A percentile compares a stretch with the other conserved stretches of the same genome.
phyloP scores from a whole-genome alignment of 2,113 vertebrate species.

The Arvicanthis niloticus region DNA sequence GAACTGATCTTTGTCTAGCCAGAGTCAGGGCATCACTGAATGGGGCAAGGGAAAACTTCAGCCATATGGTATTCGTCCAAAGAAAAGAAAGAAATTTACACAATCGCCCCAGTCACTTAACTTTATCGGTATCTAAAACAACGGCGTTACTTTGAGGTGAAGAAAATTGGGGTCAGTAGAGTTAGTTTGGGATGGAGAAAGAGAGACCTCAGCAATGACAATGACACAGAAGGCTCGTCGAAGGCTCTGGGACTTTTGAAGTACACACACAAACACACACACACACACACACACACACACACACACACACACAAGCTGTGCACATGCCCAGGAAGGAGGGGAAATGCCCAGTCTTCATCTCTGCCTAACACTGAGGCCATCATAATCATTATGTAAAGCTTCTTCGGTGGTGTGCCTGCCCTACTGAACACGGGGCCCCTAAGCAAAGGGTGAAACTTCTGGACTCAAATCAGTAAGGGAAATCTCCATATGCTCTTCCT shows the following conservation, averaged over 20 bases:
- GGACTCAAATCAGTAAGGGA: background rate
- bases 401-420: no score
- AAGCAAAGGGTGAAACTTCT: background rate
- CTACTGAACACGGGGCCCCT: background rate
- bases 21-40: background rate
- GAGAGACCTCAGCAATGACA: background rate
- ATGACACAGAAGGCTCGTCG: background rate
- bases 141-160: background rate
- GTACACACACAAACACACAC: no score
- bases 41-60: background rate
- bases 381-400: background rate
- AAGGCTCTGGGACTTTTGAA: background rate
- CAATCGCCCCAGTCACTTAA: background rate
- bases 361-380: background rate
- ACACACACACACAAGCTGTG: background rate
- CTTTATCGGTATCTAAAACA: background rate
- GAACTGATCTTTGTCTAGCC: background rate
- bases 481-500: background rate
- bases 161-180: background rate
- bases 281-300: no score
- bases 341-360: background rate
- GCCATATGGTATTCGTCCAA: background rate
- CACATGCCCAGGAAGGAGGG: background rate
- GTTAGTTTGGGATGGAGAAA: background rate
- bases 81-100: background rate